Evolutionary conservation across 2,113 vertebrate species (phyloP), one percentile per base, ranked within the genome.

Genomic region (Corythornis vintsioides): DNA sequence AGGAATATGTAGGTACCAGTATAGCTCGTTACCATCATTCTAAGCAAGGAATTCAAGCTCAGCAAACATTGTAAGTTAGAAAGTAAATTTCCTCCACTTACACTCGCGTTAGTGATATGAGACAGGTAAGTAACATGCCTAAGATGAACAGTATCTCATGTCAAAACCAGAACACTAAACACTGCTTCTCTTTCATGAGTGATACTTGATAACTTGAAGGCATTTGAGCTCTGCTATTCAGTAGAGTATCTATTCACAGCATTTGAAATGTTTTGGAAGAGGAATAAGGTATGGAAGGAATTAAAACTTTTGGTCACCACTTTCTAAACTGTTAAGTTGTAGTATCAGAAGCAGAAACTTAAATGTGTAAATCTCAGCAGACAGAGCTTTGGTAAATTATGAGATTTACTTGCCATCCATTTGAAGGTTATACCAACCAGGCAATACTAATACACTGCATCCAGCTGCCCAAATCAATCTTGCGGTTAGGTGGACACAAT

Each of bases 391-490:
- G 13, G 42, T 57, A 50, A 93, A 76, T 69, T 72, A 38, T 31
- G 55, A 69, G 40, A 82, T 85, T 83, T 35, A 63, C 11, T 38
- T 77, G 56, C 31, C 28, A 63, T 55, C 31, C 56, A 35, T 63
- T 47, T 69, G 63, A 91, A 92, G 57, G 63, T 86, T 78, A 75
- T 6, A 75, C 25, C 74, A 69, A 57, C 35, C 42, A 76, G 29
- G 42, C 59, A 87, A 40, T 29, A 56, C 43, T 48, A 90, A 83
- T 31, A 86, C 21, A 56, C 15, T 61, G 61, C 25, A 78, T 38
- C 55, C 74, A 92, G 53, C 86, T 85, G 92, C 65, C 81, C 55
- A 85, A 77, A 91, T 81, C 89, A 91, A 72, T 91, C 89, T 94
- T 53, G 73, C 0, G 5, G 43, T 35, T 89, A 91, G 74, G 57